These are phyloP conservation scores for Cephus rjabovi DNA, from an alignment of 2,888 invertebrate species.

Conservation along the genomic window DNA sequence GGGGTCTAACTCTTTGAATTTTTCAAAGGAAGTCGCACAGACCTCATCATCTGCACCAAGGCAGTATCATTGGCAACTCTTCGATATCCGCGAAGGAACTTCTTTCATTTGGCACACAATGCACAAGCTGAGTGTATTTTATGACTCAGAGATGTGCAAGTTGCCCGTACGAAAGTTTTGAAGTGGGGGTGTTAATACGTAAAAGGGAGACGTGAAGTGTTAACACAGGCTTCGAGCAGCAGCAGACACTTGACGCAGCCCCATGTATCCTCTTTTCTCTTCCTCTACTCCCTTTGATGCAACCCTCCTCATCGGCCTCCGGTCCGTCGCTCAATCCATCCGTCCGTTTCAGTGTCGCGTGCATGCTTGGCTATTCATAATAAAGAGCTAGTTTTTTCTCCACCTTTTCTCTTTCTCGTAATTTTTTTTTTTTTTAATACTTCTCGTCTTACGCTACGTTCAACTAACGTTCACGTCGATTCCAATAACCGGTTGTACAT, in stretches of 20 bases:
- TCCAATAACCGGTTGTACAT: neutral
- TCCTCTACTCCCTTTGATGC: constrained; percentile 19
- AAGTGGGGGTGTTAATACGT: constrained; percentile 47
- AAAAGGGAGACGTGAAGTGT: constrained; percentile 57
- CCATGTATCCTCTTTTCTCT: constrained; percentile 22
- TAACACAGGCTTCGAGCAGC: constrained; percentile 48
- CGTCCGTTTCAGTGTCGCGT: constrained; percentile 5
- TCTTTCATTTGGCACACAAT: constrained; percentile 26
- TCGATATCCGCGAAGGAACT: constrained; percentile 13
- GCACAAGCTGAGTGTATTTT: constrained; percentile 24
- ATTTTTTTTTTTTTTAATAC: constrained; percentile 14
- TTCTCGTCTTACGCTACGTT: neutral
- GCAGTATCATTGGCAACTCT: neutral
- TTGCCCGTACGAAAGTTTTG: constrained; percentile 41
- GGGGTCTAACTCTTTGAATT: neutral
- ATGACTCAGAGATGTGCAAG: constrained; percentile 40
- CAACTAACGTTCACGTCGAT: neutral
- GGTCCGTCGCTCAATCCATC: neutral
- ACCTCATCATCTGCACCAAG: neutral
- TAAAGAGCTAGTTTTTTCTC: constrained; percentile 18
- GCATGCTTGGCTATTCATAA: constrained; percentile 18
- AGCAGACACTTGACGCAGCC: constrained; percentile 48
- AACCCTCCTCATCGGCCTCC: constrained; percentile 12
- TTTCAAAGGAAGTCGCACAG: neutral
- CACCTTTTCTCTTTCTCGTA: constrained; percentile 16